These are phyloP conservation scores for Nomada ruficornis DNA, from an alignment of 2,888 invertebrate species.

Conservation along the genomic window DNA sequence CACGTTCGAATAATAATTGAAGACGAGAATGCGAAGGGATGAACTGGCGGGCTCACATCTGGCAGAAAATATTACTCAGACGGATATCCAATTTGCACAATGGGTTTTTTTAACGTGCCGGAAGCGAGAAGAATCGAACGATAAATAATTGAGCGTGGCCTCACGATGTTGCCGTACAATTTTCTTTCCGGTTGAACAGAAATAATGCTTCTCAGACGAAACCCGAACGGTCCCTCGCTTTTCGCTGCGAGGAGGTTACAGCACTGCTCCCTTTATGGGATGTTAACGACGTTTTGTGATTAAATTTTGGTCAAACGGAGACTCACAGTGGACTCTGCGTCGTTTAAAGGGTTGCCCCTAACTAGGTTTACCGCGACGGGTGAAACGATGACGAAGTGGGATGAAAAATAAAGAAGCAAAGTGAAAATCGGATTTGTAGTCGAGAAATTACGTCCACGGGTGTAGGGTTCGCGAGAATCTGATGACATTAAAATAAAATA, in stretches of 20 bases:
- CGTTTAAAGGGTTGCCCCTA: slow-evolving; percentile 22
- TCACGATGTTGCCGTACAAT: background rate
- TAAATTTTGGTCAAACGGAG: slow-evolving; percentile 30
- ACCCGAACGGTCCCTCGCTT: background rate
- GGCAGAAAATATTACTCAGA: background rate
- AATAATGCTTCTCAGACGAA: background rate
- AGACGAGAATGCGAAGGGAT: background rate
- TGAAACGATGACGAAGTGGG: background rate
- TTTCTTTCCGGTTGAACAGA: background rate
- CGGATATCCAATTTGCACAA: background rate
- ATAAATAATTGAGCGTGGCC: slow-evolving; percentile 26
- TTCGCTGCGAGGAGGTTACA: background rate
- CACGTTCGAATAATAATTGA: slow-evolving; percentile 40
- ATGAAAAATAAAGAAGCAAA: background rate
- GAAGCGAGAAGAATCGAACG: slow-evolving; percentile 34
- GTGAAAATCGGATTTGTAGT: slow-evolving; percentile 10
- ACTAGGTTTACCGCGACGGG: slow-evolving; percentile 4
- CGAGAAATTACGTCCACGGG: background rate
- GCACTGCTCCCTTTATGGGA: background rate
- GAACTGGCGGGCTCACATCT: too few relatives aligned
- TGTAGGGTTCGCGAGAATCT: background rate
- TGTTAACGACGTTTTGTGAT: slow-evolving; percentile 32
- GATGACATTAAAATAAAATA: too few relatives aligned
- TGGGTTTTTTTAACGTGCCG: background rate
- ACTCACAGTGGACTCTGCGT: background rate